Conservation (phyloP, 2,888 invertebrate species). For the Drosophila glabriapex region DNA sequence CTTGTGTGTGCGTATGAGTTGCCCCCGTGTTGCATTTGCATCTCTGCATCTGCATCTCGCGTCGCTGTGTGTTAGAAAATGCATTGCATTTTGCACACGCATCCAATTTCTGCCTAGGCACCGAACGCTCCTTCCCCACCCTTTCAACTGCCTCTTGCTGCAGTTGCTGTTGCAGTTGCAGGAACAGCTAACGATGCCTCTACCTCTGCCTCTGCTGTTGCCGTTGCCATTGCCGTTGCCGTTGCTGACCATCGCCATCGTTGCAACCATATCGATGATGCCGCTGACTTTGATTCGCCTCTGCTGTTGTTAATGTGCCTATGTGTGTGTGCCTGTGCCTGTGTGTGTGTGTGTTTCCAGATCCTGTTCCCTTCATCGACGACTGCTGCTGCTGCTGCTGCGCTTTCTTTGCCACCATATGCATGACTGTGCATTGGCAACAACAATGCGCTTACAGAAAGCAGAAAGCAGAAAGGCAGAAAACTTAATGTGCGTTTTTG, state of each 20-base stretch:
- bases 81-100: conserved; percentile 79
- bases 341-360: conserved; percentile 21
- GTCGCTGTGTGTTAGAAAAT: conserved; percentile 76
- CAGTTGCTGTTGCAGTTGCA: conserved; percentile 7
- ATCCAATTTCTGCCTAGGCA: conserved; percentile 75
- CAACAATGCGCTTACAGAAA: conserved; percentile 58
- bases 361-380: conserved; percentile 48
- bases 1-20: conserved; percentile 23
- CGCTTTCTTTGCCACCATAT: conserved; percentile 71
- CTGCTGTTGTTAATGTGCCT: conserved; percentile 48
- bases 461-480: conserved; percentile 49
- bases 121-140: neutral
- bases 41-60: conserved; percentile 77
- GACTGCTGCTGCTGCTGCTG: conserved; percentile 37
- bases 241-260: conserved; percentile 48
- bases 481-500: conserved; percentile 75
- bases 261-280: conserved; percentile 75
- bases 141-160: neutral
- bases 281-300: conserved; percentile 79
- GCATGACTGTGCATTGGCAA: conserved; percentile 16
- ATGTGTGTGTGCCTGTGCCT: conserved; percentile 11
- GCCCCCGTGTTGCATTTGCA: conserved; percentile 56
- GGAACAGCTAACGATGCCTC: conserved; percentile 5
- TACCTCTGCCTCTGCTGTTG: conserved; percentile 6
- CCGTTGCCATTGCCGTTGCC: conserved; percentile 18